Evolutionary conservation across 1,140 invertebrate species (phyloP).

Genomic region (Dendroctonus valens): DNA sequence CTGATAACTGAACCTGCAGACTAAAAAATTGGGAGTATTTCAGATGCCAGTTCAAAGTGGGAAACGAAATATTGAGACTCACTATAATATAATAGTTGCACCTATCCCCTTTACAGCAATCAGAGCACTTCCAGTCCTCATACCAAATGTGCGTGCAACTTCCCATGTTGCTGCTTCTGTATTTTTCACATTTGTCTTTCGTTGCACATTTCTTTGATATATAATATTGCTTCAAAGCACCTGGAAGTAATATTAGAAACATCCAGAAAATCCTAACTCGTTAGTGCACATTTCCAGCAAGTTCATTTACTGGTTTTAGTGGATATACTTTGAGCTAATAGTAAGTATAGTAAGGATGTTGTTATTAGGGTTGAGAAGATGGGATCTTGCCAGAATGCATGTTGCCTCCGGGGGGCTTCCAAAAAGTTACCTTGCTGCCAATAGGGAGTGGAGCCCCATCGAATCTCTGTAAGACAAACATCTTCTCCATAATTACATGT

Average conservation of each 20-base stretch:
- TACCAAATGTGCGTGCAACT: conserved; percentile 96
- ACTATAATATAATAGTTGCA: conserved; percentile 98
- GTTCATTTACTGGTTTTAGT: no score
- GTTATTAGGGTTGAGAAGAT: no score
- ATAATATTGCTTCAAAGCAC: conserved; percentile 88
- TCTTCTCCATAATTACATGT: conserved; percentile 87
- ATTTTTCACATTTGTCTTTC: conserved; percentile 72
- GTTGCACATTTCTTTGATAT: conserved; percentile 89
- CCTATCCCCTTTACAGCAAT: conserved; percentile 94
- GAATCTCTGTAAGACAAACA: conserved; percentile 83
- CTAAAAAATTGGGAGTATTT: no score
- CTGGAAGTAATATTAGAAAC: conserved; percentile 3
- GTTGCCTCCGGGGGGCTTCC: no score
- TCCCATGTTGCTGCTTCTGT: conserved; percentile 66
- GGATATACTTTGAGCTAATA: no score
- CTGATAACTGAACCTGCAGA: no score
- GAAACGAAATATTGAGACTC: conserved; percentile 53
- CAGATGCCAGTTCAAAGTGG: background rate
- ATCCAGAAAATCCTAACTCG: no score
- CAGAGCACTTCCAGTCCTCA: conserved; percentile 95
- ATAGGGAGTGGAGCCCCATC: conserved; percentile 91
- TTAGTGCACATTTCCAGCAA: no score
- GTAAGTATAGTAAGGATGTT: no score
- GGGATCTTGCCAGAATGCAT: no score
- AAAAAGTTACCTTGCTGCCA: conserved; percentile 74